phyloP scores from a whole-genome alignment of 2,113 vertebrate species.

The Petaurus breviceps region DNA sequence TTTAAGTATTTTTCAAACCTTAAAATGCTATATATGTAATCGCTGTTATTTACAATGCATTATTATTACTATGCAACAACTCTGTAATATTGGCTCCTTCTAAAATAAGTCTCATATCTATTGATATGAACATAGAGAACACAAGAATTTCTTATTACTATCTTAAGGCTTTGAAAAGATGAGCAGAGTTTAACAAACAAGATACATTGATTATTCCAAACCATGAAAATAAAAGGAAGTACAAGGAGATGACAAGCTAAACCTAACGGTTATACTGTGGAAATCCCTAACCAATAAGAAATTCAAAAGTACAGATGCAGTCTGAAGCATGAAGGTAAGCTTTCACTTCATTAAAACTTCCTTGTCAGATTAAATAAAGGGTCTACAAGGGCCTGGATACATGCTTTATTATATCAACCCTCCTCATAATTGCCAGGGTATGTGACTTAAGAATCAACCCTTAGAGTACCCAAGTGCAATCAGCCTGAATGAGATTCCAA shows the following conservation, averaged over 20 bases:
- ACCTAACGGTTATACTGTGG: background rate
- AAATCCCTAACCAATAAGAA: constrained; percentile 16
- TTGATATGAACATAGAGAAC: background rate
- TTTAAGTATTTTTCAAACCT: background rate
- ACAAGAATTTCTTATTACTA: background rate
- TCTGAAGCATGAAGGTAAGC: constrained; percentile 48
- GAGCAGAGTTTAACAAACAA: constrained; percentile 20
- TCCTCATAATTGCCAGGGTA: constrained; percentile 63
- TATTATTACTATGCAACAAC: background rate
- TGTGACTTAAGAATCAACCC: constrained; percentile 57
- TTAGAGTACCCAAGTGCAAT: constrained; percentile 65
- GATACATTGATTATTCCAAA: constrained; percentile 52
- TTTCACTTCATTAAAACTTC: constrained; percentile 69
- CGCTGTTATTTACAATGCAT: background rate
- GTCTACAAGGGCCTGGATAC: constrained; percentile 53
- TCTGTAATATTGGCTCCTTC: background rate
- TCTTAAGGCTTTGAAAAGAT: constrained; percentile 27
- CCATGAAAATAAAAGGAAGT: constrained; percentile 35
- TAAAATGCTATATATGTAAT: background rate
- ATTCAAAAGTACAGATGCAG: constrained; percentile 5
- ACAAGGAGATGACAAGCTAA: background rate
- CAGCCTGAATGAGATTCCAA: constrained; percentile 73
- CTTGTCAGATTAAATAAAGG: constrained; percentile 62
- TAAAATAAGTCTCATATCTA: background rate
- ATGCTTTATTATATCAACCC: constrained; percentile 57